Evolutionary conservation across 2,888 invertebrate genomes (phyloP), one percentile per base, ranked within the genome.

Genomic region (Lithophane socia): DNA sequence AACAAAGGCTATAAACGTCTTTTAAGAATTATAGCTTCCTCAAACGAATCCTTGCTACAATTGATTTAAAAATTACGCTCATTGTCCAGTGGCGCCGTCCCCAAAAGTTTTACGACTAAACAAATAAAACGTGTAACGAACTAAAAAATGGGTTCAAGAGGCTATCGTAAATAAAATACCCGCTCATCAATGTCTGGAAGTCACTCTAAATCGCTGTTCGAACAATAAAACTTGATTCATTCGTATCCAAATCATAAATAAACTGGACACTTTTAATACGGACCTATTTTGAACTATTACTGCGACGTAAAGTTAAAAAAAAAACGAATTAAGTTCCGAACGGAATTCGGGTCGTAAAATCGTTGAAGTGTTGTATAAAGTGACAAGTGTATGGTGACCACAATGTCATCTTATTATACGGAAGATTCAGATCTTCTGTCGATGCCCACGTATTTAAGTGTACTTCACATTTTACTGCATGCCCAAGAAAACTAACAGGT

Each of bases 241-340:
- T 90, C 87, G 84, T 87, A 91, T 90, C 89, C 89, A 87, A 90
- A 89, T 90, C 93, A 91, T 95, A 96, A 95, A 95, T 95, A 91
- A 92, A 84, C 68, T 88, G 92, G 95, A 95, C 95, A 93, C 91
- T 92, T 95, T 94, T 94, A 94, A 94, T 94, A 91, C 92, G 91
- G 87, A 88, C 92, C 94, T 92, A 95, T 95, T 96, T 95, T 94
- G 94, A 95, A 94, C 95, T 94, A 95, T 96, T 95, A 95, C 95
- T 88, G 90, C 87, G 91, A 91, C 92, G 92, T 95, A 92, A 94
- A 94, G 89, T 90, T 91, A 42, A 66, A 83, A 85, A 77, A 93
- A 91, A 92, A 92, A 91, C 85, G 91, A 91, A 92, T 92, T 91
- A 90, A 90, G 87, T 87, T 91, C 86, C 84, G 89, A 86, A 92